Evolutionary conservation across 2,113 vertebrate genomes (phyloP), one percentile per base, ranked within the genome.

Genomic region (Neopipo cinnamomea): DNA sequence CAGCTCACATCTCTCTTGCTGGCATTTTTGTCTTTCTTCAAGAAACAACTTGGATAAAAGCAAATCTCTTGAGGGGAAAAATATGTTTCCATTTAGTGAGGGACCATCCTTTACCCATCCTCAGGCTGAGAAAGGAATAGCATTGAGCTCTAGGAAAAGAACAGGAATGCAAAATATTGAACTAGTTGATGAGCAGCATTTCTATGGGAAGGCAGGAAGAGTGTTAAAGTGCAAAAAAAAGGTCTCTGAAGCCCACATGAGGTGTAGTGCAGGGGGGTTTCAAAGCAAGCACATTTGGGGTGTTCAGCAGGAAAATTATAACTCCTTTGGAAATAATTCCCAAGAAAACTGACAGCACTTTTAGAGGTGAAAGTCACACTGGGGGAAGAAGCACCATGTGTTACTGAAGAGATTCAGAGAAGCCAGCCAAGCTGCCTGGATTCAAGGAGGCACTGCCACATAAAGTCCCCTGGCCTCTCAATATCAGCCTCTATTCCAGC

Each of bases 51-150:
- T 70, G 63, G 75, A 79, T 85, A 80, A 96, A 91, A 88, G 59
- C 31, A 91, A 82, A 85, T 70, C 74, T 93, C 81, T 78, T 81
- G 62, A 88, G 88, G 66, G 59, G 46, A 79, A 91, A 93, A 95
- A 50, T 53, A 73, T 66, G 67, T 39, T 95, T 90, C 62, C 33
- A 44, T 70, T 94, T 94, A 91, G 46, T 30, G n/a, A 79, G 22
- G 41, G 50, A 79, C 87, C 71, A 87, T 79, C 46, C 46, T 85
- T 82, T 82, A 78, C 71, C 77, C 65, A 61, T 65, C 56, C 25
- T 93, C 41, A 70, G 66, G 37, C 18, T 65, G 28, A 82, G 41
- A 85, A 94, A 87, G 1, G 5, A 80, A n/a, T 41, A 82, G n/a
- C 39, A 52, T 1, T 66, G 71, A 78, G 56, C 41, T 87, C 37